Base-by-base conservation (phyloP, 1,140 invertebrate species). In the Homalodisca vitripennis region DNA sequence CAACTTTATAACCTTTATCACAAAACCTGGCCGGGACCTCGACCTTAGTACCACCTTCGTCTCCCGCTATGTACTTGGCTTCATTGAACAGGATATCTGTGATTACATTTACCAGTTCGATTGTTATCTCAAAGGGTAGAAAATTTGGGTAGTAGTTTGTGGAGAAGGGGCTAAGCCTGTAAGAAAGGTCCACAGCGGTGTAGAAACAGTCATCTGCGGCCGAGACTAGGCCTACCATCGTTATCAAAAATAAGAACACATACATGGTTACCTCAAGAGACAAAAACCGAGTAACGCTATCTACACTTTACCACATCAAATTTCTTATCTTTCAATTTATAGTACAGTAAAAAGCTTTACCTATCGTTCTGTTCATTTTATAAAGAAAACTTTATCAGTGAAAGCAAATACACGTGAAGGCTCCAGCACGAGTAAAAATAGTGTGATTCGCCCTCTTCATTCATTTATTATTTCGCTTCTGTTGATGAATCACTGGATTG, bases 341-440 rank as follows among this genome's bases (percentile, higher is more conserved):
- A 51, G 48, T 51, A 22, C n/a, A 51, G 48, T 51, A 51, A 51
- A 51, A 51, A 51, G 48, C 48, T 51, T 51, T 51, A 51, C 17
- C 48, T 51, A 51, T 51, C 48, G 48, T 22, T 20, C n/a, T 20
- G 14, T 6, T 12, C 48, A 22, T 14, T 51, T 51, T 51, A 51
- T 51, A 51, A 20, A 51, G 48, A 22, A 51, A 22, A 51, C 48
- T 51, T 51, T 51, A 51, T 51, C 48, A 22, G 14, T 14, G n/a
- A 51, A 51, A 20, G n/a, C 48, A 51, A 51, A 51, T 22, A 51
- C 48, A 3, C n/a, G n/a, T n/a, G n/a, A n/a, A n/a, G n/a, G n/a
- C n/a, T n/a, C n/a, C n/a, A 41, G 34, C 34, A 41, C 34, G n/a
- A n/a, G n/a, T n/a, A n/a, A n/a, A n/a, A n/a, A n/a, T n/a, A n/a